These are phyloP conservation scores for Maconellicoccus hirsutus DNA, from an alignment of 1,140 invertebrate species.

Conservation along the genomic window DNA sequence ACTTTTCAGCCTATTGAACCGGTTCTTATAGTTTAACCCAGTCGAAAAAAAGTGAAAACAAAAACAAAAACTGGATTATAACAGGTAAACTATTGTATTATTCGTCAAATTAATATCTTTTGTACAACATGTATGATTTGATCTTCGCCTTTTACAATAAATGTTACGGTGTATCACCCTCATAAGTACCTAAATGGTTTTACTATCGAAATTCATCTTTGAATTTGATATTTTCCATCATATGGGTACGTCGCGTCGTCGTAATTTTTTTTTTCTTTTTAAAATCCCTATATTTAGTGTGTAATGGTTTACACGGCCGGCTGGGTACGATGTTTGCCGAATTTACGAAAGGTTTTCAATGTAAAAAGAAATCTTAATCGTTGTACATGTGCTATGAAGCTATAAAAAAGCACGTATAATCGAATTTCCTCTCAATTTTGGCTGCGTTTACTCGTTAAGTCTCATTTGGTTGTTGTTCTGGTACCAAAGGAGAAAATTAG, in stretches of 20 bases:
- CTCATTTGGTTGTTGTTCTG: neutral
- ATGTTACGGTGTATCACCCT: neutral
- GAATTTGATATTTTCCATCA: neutral
- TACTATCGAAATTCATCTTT: slow-evolving; percentile 1
- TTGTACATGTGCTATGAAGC: neutral
- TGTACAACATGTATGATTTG: slow-evolving; percentile 6
- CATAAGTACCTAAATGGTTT: neutral
- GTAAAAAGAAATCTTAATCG: neutral
- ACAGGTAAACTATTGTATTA: slow-evolving; percentile 22
- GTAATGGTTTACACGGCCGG: too few species aligned
- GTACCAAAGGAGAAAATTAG: neutral
- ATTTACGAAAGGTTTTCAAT: too few species aligned
- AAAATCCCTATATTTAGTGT: too few species aligned
- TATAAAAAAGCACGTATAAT: neutral
- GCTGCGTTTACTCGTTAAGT: neutral
- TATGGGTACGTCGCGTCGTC: too few species aligned
- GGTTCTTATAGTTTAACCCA: slow-evolving; percentile 15
- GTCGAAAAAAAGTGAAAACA: slow-evolving; percentile 21
- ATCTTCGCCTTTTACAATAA: slow-evolving; percentile 6
- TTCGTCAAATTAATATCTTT: slow-evolving; percentile 22
- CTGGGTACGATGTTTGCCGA: too few species aligned
- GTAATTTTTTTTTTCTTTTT: too few species aligned
- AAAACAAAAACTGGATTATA: slow-evolving; percentile 22
- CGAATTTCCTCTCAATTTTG: neutral
- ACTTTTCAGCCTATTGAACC: slow-evolving; percentile 22